These are phyloP conservation scores for Pachliopta kotzebuea DNA, from an alignment of 2,888 invertebrate species.

Conservation along the genomic window DNA sequence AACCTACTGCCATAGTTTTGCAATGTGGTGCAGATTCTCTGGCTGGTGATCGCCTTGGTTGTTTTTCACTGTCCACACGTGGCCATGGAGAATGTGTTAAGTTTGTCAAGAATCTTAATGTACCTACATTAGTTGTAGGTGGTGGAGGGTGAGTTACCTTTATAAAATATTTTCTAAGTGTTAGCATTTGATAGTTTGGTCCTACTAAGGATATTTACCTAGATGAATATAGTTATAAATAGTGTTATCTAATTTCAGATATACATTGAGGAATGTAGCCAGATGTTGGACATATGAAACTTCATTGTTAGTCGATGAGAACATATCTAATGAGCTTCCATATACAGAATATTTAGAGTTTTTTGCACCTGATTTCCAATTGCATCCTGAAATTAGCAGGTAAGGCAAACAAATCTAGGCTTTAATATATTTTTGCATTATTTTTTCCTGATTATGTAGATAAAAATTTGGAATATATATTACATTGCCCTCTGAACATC, in stretches of 20 bases:
- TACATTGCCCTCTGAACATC: no score
- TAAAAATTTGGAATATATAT: no score
- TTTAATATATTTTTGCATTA: no score
- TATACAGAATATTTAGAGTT: slow-evolving; percentile 98
- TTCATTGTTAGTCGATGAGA: slow-evolving; percentile 94
- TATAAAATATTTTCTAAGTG: neutral
- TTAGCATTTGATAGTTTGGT: no score
- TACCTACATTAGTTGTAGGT: slow-evolving; percentile 94
- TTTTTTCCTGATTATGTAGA: no score
- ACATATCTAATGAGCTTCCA: slow-evolving; percentile 96
- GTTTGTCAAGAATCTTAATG: slow-evolving; percentile 94
- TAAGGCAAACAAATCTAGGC: slow-evolving; percentile 32
- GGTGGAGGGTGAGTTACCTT: slow-evolving; percentile 81
- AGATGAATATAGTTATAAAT: neutral
- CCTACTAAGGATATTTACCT: no score
- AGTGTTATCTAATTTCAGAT: slow-evolving; percentile 73
- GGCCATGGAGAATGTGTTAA: slow-evolving; percentile 99
- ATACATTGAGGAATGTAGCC: slow-evolving; percentile 97
- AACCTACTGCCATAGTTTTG: slow-evolving; percentile 97
- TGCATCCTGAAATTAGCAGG: slow-evolving; percentile 95
- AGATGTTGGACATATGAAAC: slow-evolving; percentile 99
- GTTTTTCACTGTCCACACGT: slow-evolving; percentile 96
- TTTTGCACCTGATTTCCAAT: slow-evolving; percentile 97
- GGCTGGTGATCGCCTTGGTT: slow-evolving; percentile 96
- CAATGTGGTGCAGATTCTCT: slow-evolving; percentile 99